Evolutionary conservation across 2,113 vertebrate species (phyloP).

Genomic region (Rhabdomys dilectus): DNA sequence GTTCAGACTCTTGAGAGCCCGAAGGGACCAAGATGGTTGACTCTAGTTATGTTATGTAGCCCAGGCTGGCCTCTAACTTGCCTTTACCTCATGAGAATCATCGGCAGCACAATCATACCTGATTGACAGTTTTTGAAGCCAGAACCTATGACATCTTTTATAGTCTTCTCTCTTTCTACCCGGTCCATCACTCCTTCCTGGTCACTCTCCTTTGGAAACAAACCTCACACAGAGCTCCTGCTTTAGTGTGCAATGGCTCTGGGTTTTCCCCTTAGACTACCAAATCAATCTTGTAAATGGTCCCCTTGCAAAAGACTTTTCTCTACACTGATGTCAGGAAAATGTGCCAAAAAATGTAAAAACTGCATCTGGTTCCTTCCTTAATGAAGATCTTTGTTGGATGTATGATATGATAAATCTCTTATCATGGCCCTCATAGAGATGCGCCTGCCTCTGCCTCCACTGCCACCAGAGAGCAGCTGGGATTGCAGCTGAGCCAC

Average conservation of each 20-base stretch:
- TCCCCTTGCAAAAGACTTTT: slow-evolving; percentile 45
- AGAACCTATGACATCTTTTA: not conserved
- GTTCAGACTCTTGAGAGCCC: no score
- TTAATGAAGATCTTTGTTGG: slow-evolving; percentile 38
- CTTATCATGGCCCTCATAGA: not conserved
- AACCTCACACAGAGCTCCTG: not conserved
- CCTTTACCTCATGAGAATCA: not conserved
- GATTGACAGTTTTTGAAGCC: not conserved
- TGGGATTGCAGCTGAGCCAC: not conserved
- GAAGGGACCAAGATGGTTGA: no score
- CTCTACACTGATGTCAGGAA: not conserved
- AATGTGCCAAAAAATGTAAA: not conserved
- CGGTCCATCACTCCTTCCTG: not conserved
- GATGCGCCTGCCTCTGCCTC: not conserved
- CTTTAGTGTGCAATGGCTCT: not conserved
- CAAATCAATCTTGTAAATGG: not conserved
- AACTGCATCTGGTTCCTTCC: not conserved
- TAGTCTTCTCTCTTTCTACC: not conserved
- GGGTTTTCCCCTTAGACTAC: not conserved
- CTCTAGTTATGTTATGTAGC: not conserved
- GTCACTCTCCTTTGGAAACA: not conserved
- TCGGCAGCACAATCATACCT: not conserved
- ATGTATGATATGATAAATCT: not conserved
- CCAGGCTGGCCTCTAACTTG: not conserved
- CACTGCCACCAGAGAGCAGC: not conserved